Evolutionary conservation across 1,140 invertebrate genomes (phyloP), one percentile per base, ranked within the genome.

Genomic region (Heliothis subflexa): DNA sequence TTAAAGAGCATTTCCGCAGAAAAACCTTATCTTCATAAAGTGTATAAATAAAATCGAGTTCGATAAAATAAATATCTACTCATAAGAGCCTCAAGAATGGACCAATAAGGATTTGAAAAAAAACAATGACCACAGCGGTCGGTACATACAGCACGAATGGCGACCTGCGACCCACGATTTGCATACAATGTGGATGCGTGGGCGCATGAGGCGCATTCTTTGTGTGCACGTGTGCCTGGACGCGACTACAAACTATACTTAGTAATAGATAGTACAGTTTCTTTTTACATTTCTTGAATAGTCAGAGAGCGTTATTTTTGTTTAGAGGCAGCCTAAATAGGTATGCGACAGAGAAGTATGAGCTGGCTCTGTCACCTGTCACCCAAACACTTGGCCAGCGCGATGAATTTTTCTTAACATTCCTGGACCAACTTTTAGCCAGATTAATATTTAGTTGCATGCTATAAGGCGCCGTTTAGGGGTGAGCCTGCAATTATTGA

Each of bases 101-200:
- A 78, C 81, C 78, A 85, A 83, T 82, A 82, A 81, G 79, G 68
- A 16, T 47, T 66, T 10, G 21, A 54, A 18, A 80, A 71, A 85
- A 84, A 80, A 83, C 80, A 79, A 84, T 75, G 83, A 72, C 78
- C 57, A 82, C 74, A 81, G 66, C 77, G 81, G 72, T 81, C 81
- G 88, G 83, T 77, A 52, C 76, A 83, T 76, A 78, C 79, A 72
- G 78, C 79, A 18, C 84, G 83, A 88, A 88, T 82, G 85, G 80
- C 90, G 91, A 93, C 90, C 91, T 90, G 88, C 91, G 92, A 94
- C 93, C 93, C 83, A 77, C 79, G 71, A 94, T 94, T 91, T 93
- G 89, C 93, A 94, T 94, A 94, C 93, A 94, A 94, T 93, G 87
- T 70, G 54, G 66, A 61, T 85, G 90, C 87, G 90, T 91, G 88